These are phyloP conservation scores for Sarcophaga peregrina DNA, from an alignment of 1,140 invertebrate genomes.

Conservation along the genomic window DNA sequence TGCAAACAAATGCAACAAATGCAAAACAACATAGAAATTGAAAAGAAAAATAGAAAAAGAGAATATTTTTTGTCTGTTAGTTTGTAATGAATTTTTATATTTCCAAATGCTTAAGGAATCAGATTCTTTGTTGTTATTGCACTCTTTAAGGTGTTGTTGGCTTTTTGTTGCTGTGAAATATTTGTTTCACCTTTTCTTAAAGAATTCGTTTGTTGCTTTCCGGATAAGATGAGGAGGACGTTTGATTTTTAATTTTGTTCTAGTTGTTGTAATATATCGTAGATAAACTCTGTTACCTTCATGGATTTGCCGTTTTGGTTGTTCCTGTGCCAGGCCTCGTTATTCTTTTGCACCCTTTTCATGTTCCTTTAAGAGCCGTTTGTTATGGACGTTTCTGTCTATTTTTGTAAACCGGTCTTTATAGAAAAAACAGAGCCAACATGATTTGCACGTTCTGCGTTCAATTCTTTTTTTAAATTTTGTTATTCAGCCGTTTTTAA, in stretches of 20 bases:
- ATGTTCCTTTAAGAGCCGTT: too few species aligned
- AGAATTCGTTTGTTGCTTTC: neutral
- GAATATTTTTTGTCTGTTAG: too few species aligned
- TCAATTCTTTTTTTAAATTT: neutral
- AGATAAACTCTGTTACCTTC: neutral
- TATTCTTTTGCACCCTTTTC: too few species aligned
- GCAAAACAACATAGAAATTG: neutral
- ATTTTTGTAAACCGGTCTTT: slow-evolving; percentile 30
- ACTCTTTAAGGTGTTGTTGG: too few species aligned
- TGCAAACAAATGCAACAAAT: neutral
- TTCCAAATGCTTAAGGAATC: neutral
- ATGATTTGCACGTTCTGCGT: slow-evolving; percentile 15
- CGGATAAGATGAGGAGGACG: neutral
- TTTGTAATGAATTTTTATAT: slow-evolving; percentile 12
- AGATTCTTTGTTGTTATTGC: neutral
- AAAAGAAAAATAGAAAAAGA: neutral
- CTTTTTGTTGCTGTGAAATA: neutral
- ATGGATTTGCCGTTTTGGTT: neutral
- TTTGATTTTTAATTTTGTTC: neutral
- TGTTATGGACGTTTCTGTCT: too few species aligned
- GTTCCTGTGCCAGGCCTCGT: neutral
- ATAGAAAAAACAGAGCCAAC: neutral
- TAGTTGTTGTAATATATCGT: neutral
- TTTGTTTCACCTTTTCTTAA: neutral
- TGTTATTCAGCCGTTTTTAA: neutral